Base-by-base conservation (phyloP, 2,797 vertebrate genomes). In the Intellagama lesueurii region DNA sequence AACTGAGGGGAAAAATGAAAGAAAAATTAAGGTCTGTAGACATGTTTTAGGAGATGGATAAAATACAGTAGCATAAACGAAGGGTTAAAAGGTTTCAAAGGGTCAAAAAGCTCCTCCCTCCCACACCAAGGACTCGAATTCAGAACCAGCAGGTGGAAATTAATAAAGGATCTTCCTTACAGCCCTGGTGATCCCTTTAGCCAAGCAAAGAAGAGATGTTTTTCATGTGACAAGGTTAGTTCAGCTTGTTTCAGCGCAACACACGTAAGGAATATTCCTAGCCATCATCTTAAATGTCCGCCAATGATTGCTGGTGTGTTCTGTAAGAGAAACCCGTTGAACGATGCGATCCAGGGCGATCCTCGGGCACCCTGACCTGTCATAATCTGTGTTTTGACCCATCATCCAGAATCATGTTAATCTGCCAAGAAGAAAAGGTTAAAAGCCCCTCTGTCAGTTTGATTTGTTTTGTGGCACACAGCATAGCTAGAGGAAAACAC, bases 391-490 rank as follows among this genome's bases (percentile, higher is more conserved):
- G 77, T 85, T 94, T 81, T 90, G 90, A 93, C 85, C 92, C 92
- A 91, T 96, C 94, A 92, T 87, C 91, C 95, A 92, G 91, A 95
- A 95, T 95, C 92, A 95, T 79, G 88, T 94, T 94, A 81, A 90
- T 91, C 91, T 93, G 84, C 93, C 86, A 92, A 89, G 85, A 85
- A 90, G 68, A 93, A 96, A 95, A 96, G 94, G 95, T 95, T 96
- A 96, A 96, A 94, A 95, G 94, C 93, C 93, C 85, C 92, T 83
- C 90, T 95, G 95, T 95, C 95, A 95, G 92, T 94, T 95, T 90
- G 86, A 94, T 95, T 96, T 94, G 83, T 87, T 92, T 90, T 89
- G 52, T 88, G 85, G 88, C 69, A 70, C 79, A 87, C 4, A 77
- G 91, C 92, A 94, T 94, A 89, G 93, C 95, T 94, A 78, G 91